Conservation (phyloP, 2,113 vertebrate genomes). For the Prionailurus viverrinus region DNA sequence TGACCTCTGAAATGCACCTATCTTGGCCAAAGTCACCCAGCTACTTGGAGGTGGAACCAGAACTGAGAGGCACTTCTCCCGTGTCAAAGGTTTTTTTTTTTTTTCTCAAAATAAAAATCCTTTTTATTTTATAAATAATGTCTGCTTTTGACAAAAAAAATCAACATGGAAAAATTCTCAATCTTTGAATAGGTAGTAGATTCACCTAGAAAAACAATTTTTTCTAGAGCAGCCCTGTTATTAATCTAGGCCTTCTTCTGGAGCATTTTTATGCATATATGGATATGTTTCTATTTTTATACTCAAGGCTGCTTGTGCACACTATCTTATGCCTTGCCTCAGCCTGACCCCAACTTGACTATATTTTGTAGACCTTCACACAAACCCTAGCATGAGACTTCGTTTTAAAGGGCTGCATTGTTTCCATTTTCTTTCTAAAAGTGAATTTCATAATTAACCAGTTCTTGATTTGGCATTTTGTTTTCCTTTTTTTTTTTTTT, state of each 20-base stretch:
- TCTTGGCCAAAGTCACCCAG: not conserved
- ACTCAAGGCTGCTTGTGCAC: not conserved
- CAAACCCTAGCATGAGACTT: not conserved
- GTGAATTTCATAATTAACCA: not conserved
- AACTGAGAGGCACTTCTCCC: not conserved
- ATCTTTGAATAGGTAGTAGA: conserved; percentile 30
- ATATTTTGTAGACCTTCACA: not conserved
- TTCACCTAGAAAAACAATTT: not conserved
- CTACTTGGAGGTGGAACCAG: not conserved
- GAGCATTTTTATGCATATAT: not conserved
- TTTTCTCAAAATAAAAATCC: not conserved
- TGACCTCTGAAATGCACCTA: too few relatives aligned
- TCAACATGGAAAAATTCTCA: not conserved
- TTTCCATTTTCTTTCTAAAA: conserved; percentile 44
- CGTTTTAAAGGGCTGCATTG: not conserved
- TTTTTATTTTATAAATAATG: not conserved
- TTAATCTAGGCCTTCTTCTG: not conserved
- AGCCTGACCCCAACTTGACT: not conserved
- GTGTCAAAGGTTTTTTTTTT: not conserved
- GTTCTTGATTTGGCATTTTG: not conserved
- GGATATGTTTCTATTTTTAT: not conserved
- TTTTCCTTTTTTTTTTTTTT: too few relatives aligned
- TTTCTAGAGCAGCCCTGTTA: not conserved
- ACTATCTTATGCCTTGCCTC: fast-evolving
- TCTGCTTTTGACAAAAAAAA: conserved; percentile 2